Evolutionary conservation across 2,888 invertebrate species (phyloP), one percentile per base, ranked within the genome.

Genomic region (Ophion ellenae): DNA sequence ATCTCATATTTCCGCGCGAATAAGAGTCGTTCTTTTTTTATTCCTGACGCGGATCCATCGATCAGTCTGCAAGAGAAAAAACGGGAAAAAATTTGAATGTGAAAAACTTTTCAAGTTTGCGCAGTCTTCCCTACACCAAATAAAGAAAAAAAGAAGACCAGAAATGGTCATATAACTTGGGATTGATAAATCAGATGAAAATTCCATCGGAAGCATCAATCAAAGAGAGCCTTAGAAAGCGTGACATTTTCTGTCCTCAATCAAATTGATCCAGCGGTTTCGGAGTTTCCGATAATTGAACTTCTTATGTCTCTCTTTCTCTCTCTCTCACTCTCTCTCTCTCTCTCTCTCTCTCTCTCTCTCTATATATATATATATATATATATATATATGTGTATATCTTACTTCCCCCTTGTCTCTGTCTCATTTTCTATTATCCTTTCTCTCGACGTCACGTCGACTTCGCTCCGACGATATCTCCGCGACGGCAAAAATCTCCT

Each of bases 201-300:
- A 76, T 81, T 76, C 70, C 53, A 63, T 53, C 61, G 9, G 57
- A 24, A 63, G 63, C 82, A 63, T 76, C 82, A 71, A 82, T 82
- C 82, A 71, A 82, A 76, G 40, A 57, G n/a, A 28, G 1, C 67
- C 59, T 24, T 40, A 40, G 36, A 76, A 71, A 76, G 71, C 71
- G 57, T 70, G 63, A 82, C 76, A 64, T 64, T 32, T 66, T 53
- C 69, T 47, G 67, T 74, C 59, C 75, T 66, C 64, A 73, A 77
- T 71, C 82, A 66, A 57, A 75, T 75, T 63, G 69, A 69, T 75
- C 66, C 63, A 53, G 69, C 59, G 75, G 75, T 75, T 67, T 76
- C 70, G 66, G 77, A 82, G 59, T 71, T 82, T 64, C 64, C 76
- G 76, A 76, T 82, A 82, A 82, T 82, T 82, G 76, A 82, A 82